These are phyloP conservation scores for Sebastes umbrosus DNA, from an alignment of 2,797 vertebrate species.

Conservation along the genomic window DNA sequence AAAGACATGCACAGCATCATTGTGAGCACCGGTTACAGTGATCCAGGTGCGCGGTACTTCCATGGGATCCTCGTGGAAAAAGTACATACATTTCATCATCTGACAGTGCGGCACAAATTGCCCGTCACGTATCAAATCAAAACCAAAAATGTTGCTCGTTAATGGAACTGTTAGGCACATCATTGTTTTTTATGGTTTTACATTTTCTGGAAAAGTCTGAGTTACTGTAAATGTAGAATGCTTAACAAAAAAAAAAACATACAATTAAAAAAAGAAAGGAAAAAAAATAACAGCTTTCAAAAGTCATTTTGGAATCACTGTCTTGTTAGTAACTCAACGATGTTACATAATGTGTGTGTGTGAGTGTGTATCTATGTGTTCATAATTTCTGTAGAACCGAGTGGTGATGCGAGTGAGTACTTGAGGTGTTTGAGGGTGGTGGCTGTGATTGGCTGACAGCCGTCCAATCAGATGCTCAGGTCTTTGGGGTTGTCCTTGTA, in stretches of 20 bases:
- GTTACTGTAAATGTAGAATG: conserved; percentile 78
- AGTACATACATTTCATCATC: conserved; percentile 74
- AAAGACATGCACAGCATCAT: conserved; percentile 86
- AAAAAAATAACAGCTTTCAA: conserved; percentile 65
- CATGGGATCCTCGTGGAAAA: conserved; percentile 75
- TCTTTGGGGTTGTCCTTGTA: conserved; percentile 96
- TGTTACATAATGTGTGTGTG: conserved; percentile 57
- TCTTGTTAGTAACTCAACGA: conserved; percentile 74
- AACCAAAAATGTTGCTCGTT: conserved; percentile 69
- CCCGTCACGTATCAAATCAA: conserved; percentile 74
- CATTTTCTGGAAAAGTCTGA: conserved; percentile 82
- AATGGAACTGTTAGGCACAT: conserved; percentile 89
- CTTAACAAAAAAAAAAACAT: conserved; percentile 67
- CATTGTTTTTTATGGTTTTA: conserved; percentile 84
- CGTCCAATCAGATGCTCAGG: conserved; percentile 93
- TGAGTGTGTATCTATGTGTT: conserved; percentile 13
- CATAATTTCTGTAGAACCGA: conserved; percentile 48
- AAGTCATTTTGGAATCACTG: conserved; percentile 77
- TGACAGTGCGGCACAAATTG: conserved; percentile 77
- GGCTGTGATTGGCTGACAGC: conserved; percentile 47
- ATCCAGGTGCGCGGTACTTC: conserved; percentile 73
- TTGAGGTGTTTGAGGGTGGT: conserved; percentile 59
- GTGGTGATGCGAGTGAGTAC: conserved; percentile 53
- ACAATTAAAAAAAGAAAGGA: conserved; percentile 58
- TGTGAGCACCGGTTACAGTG: conserved; percentile 75